These are phyloP conservation scores for Mionectes macconnelli DNA, from an alignment of 2,113 vertebrate genomes.

Conservation along the genomic window DNA sequence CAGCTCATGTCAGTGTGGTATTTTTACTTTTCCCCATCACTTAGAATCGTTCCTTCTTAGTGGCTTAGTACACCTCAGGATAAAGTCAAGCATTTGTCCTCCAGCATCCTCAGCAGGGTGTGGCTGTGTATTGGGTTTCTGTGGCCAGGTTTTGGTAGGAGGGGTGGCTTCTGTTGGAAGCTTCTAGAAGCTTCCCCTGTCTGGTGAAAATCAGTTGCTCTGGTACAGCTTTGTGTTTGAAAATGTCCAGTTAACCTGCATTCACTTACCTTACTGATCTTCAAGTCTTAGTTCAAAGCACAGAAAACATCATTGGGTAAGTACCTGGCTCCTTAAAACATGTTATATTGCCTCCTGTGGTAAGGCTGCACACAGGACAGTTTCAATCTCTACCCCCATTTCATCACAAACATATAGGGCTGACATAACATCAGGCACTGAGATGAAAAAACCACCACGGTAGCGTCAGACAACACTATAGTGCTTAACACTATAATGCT, in stretches of 20 bases:
- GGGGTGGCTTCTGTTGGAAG: too few species aligned
- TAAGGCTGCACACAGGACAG: background rate
- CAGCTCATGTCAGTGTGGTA: background rate
- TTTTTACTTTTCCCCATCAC: background rate
- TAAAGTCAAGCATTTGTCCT: background rate
- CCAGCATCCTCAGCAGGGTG: background rate
- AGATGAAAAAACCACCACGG: fast-evolving
- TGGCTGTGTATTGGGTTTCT: background rate
- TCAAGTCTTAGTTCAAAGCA: background rate
- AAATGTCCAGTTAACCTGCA: background rate
- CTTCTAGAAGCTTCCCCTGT: too few species aligned
- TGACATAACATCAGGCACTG: background rate
- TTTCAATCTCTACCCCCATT: background rate
- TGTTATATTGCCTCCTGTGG: background rate
- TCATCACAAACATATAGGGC: background rate
- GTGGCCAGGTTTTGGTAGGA: too few species aligned
- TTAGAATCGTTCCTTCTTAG: background rate
- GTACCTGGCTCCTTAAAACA: background rate
- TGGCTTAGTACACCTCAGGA: background rate
- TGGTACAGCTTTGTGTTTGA: background rate
- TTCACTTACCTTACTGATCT: background rate
- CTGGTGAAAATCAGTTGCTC: background rate
- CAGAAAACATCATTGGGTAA: background rate
- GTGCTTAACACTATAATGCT: background rate
- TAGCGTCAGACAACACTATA: background rate